These are phyloP conservation scores for Saguinus imperator DNA, from an alignment of 2,113 vertebrate genomes.

Conservation along the genomic window DNA sequence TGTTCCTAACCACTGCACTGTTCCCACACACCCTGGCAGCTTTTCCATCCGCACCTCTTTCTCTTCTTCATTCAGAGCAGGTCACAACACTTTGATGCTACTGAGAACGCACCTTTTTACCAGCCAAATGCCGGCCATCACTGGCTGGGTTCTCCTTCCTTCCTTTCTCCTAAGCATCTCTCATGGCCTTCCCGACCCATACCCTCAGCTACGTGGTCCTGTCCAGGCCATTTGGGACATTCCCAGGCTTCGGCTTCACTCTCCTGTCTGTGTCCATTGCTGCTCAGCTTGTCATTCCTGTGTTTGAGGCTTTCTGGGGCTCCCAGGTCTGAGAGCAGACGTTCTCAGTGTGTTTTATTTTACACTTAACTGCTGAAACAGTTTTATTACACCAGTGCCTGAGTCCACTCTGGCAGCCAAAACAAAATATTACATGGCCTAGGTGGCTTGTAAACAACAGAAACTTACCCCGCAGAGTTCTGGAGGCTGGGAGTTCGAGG, in stretches of 20 bases:
- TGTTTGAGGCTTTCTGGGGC: not conserved
- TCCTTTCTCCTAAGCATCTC: not conserved
- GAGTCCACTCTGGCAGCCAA: too few relatives aligned
- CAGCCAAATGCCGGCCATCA: not conserved
- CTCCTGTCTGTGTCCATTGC: not conserved
- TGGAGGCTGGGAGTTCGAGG: too few relatives aligned
- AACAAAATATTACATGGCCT: not conserved
- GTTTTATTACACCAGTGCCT: too few relatives aligned
- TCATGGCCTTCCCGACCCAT: not conserved
- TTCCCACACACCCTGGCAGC: not conserved
- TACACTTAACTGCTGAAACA: too few relatives aligned
- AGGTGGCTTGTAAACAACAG: not conserved
- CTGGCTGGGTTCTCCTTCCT: not conserved
- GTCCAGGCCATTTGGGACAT: not conserved
- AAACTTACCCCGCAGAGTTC: not conserved
- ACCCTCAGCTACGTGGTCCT: accelerated
- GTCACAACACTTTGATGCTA: not conserved
- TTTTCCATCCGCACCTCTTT: not conserved
- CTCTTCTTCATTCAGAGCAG: not conserved
- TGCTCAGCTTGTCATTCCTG: not conserved
- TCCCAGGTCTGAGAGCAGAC: accelerated
- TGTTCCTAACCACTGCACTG: not conserved
- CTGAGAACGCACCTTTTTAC: not conserved
- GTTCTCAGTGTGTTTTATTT: accelerated
- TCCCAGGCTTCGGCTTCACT: not conserved